Evolutionary conservation across 1,140 invertebrate genomes (phyloP).

Genomic region (Eriosoma lanigerum): DNA sequence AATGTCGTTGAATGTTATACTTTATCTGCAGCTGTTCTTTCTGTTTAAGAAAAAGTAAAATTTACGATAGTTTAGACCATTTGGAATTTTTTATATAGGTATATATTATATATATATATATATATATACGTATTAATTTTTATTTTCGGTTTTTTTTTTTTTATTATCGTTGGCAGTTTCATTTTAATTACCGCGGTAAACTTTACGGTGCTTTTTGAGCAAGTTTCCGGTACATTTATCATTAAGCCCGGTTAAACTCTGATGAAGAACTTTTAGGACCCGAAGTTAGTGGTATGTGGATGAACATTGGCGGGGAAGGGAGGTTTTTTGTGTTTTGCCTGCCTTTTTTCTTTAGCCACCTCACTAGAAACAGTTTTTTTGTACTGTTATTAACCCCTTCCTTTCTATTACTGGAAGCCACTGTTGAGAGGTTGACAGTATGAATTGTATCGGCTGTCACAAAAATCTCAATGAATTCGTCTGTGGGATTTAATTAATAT

Average conservation of each 20-base stretch:
- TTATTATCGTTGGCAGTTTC: slow-evolving; percentile 35
- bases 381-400: slow-evolving; percentile 27
- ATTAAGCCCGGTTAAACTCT: slow-evolving; percentile 50
- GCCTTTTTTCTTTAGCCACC: slow-evolving; percentile 2
- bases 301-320: background rate
- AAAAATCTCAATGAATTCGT: slow-evolving; percentile 36
- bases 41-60: slow-evolving; percentile 41
- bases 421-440: background rate
- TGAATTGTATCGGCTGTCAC: background rate
- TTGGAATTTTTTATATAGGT: slow-evolving; percentile 25
- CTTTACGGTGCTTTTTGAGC: slow-evolving; percentile 39
- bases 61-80: slow-evolving; percentile 32
- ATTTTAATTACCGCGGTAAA: slow-evolving; percentile 51
- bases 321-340: slow-evolving; percentile 40
- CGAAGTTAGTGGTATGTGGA: slow-evolving; percentile 15
- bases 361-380: slow-evolving; percentile 15
- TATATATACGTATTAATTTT: slow-evolving; percentile 43
- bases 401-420: background rate
- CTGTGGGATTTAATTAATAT: slow-evolving; percentile 19
- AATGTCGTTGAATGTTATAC: slow-evolving; percentile 35
- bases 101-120: background rate
- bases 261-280: slow-evolving; percentile 50
- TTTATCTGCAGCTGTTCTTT: slow-evolving; percentile 49
- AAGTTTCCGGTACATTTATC: slow-evolving; percentile 52
- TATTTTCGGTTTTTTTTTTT: slow-evolving; percentile 37